Evolutionary conservation across 92 coral and sea anemone genomes (phyloP).

Genomic region (Phenganax marumi): DNA sequence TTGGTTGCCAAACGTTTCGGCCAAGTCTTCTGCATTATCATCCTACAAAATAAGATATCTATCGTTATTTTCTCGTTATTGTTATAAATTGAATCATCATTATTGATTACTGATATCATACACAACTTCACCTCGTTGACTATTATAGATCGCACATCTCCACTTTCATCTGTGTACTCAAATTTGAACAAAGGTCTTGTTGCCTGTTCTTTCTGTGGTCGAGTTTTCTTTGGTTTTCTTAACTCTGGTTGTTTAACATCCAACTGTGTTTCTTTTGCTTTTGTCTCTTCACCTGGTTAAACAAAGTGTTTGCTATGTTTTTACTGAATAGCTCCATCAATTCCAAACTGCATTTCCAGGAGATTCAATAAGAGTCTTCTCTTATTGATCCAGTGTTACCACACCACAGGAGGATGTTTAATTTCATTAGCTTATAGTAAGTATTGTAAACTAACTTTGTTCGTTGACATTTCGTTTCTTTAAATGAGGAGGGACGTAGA

Average conservation of each 20-base stretch:
- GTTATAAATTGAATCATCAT: too few species aligned
- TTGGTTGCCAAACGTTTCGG: slow-evolving; percentile 40
- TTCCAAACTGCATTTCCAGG: neutral
- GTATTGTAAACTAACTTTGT: neutral
- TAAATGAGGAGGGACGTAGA: slow-evolving; percentile 32
- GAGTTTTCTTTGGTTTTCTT: neutral
- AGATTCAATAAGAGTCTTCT: neutral
- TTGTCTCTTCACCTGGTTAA: slow-evolving; percentile 1
- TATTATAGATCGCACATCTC: slow-evolving; percentile 1
- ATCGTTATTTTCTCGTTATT: neutral
- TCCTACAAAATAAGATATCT: slow-evolving; percentile 9
- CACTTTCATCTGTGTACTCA: slow-evolving; percentile 22
- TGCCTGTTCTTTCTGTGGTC: neutral
- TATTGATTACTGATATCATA: neutral
- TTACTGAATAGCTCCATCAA: neutral
- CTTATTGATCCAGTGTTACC: too few species aligned
- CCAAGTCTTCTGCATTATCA: slow-evolving; percentile 41
- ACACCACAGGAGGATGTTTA: too few species aligned
- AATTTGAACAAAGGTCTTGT: slow-evolving; percentile 10
- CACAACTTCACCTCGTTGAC: slow-evolving; percentile 14
- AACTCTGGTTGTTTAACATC: neutral
- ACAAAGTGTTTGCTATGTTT: neutral
- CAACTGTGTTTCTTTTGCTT: neutral
- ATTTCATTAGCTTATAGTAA: neutral
- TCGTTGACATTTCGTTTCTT: neutral